Percentiles rank a stretch among this genome's conserved stretches.
These are phyloP conservation scores for Hormiphora californensis DNA, from an alignment of 37 sponge, comb jelly and placozoan genomes.

Conservation along the genomic window DNA sequence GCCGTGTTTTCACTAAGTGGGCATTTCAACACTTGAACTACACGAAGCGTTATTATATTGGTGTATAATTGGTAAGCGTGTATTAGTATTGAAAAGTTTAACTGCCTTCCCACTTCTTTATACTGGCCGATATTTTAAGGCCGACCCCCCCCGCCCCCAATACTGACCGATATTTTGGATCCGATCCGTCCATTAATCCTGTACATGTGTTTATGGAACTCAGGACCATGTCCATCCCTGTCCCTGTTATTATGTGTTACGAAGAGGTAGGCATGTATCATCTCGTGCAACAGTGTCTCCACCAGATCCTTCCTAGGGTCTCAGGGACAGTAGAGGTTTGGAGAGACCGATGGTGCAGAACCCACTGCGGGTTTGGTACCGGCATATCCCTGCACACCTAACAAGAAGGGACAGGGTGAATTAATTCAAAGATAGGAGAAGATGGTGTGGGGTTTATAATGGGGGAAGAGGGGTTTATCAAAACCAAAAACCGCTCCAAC, in stretches of 20 bases:
- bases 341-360: constrained; percentile 80
- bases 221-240: constrained; percentile 89
- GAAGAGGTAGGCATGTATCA: constrained; percentile 98
- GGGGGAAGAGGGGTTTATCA: too few species aligned
- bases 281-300: constrained; percentile 97
- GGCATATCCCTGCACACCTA: constrained; percentile 87
- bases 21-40: neutral
- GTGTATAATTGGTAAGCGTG: neutral
- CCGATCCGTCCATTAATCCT: constrained; percentile 78
- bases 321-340: constrained; percentile 67
- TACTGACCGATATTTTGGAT: constrained; percentile 83
- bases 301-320: constrained; percentile 74
- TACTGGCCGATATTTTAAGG: too few species aligned
- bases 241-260: constrained; percentile 86
- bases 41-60: neutral
- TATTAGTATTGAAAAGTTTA: neutral
- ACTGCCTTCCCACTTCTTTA: too few species aligned
- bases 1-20: too few species aligned
- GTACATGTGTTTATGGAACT: constrained; percentile 83
- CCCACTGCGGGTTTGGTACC: constrained; percentile 71
- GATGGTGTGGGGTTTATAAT: neutral
- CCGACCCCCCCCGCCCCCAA: too few species aligned
- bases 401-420: neutral
- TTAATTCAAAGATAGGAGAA: neutral
- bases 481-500: too few species aligned